Evolutionary conservation across 2,797 vertebrate species (phyloP).

Genomic region (Zalophus californianus): DNA sequence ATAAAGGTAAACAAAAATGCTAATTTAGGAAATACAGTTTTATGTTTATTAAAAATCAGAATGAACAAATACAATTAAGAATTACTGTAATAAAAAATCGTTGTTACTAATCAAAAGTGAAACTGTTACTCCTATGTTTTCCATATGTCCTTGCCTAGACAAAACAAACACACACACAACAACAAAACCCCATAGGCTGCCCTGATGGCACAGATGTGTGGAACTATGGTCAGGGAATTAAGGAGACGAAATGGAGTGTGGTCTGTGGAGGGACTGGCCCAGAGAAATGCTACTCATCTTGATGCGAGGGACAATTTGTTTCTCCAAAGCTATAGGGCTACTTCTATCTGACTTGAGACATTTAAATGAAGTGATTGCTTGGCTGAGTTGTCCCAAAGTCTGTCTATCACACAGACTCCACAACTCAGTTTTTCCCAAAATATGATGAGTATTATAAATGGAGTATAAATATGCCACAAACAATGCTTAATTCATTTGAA

Average conservation of each 20-base stretch:
- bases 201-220: background rate
- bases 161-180: background rate
- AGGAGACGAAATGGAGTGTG: background rate
- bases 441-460: background rate
- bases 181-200: background rate
- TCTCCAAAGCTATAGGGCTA: background rate
- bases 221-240: background rate
- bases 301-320: background rate
- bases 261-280: too few relatives aligned
- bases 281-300: background rate
- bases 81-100: background rate
- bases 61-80: background rate
- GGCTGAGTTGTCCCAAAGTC: background rate
- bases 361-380: background rate
- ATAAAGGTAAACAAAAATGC: slow-evolving; percentile 9
- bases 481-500: background rate
- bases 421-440: background rate
- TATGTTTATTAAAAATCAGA: background rate
- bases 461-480: background rate
- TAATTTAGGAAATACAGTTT: background rate
- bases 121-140: background rate
- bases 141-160: background rate
- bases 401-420: background rate
- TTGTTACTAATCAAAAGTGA: background rate
- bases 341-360: background rate